Evolutionary conservation across 1,140 invertebrate genomes (phyloP).

Genomic region (Rhagoletis pomonella): DNA sequence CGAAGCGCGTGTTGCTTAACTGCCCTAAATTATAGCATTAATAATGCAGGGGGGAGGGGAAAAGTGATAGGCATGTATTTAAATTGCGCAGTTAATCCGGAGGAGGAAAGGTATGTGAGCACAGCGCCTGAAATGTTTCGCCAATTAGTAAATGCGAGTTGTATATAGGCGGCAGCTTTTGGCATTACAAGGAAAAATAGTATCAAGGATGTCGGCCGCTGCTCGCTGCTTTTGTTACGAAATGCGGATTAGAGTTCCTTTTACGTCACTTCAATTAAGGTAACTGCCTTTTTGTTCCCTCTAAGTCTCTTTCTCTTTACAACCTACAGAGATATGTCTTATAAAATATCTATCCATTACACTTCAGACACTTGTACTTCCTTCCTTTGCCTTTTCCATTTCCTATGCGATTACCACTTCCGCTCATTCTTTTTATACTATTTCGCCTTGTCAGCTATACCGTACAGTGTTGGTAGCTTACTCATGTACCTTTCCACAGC

Average conservation of each 20-base stretch:
- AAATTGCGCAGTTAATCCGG: neutral
- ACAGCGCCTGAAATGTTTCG: neutral
- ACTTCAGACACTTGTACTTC: neutral
- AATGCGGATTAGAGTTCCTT: neutral
- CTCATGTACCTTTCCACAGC: slow-evolving; percentile 9
- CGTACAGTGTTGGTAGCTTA: neutral
- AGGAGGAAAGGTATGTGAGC: neutral
- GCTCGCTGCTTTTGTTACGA: neutral
- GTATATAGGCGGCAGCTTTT: neutral
- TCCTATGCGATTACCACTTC: neutral
- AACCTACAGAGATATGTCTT: neutral
- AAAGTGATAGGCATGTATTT: neutral
- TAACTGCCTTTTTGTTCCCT: neutral
- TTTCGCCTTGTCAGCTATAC: neutral
- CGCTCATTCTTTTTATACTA: neutral
- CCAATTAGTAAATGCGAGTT: neutral
- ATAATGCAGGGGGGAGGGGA: neutral
- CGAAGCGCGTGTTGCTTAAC: neutral
- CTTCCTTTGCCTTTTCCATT: no score
- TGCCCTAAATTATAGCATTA: slow-evolving; percentile 22
- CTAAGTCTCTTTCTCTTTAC: neutral
- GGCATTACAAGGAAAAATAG: neutral
- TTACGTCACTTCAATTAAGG: neutral
- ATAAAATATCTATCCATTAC: neutral
- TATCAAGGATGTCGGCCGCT: neutral